These are phyloP conservation scores for Venustoraphidia nigricollis DNA, from an alignment of 2,888 invertebrate species.

Conservation along the genomic window DNA sequence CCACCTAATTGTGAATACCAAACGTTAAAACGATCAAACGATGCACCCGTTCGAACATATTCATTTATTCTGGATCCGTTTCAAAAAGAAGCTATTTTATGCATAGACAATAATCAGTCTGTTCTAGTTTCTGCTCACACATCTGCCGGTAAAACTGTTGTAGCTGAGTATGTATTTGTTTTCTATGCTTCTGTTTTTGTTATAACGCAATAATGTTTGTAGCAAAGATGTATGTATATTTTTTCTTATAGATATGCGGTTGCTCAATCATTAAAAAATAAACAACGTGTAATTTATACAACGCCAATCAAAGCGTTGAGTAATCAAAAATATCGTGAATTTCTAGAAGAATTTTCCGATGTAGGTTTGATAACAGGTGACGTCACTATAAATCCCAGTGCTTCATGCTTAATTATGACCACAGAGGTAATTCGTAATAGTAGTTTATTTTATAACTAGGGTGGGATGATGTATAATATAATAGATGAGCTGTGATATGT, in stretches of 20 bases:
- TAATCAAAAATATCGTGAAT: conserved; percentile 98
- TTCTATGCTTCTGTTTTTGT: no score
- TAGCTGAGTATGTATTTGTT: conserved; percentile 87
- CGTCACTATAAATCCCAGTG: conserved; percentile 96
- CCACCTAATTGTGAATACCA: conserved; percentile 76
- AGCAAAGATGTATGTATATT: background rate
- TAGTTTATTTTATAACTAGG: conserved; percentile 1
- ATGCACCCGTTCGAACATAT: conserved; percentile 80
- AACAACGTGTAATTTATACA: conserved; percentile 97
- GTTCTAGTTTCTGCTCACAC: conserved; percentile 98
- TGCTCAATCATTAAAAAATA: conserved; percentile 81
- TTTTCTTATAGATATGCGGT: conserved; percentile 63
- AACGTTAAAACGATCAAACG: conserved; percentile 35
- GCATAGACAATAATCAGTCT: conserved; percentile 95
- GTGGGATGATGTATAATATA: background rate
- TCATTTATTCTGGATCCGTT: conserved; percentile 93
- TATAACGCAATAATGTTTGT: no score
- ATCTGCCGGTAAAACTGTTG: conserved; percentile 98
- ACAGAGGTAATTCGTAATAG: conserved; percentile 57
- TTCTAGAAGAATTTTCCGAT: conserved; percentile 93
- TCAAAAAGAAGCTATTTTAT: conserved; percentile 90
- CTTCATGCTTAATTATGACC: conserved; percentile 98
- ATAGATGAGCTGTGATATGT: background rate
- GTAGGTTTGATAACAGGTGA: conserved; percentile 98
- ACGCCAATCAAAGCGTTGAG: conserved; percentile 98